Percentiles rank a stretch among this genome's conserved stretches.
Evolutionary conservation across 1,140 invertebrate genomes (phyloP).

Genomic region (Ctenoplectra terminalis): DNA sequence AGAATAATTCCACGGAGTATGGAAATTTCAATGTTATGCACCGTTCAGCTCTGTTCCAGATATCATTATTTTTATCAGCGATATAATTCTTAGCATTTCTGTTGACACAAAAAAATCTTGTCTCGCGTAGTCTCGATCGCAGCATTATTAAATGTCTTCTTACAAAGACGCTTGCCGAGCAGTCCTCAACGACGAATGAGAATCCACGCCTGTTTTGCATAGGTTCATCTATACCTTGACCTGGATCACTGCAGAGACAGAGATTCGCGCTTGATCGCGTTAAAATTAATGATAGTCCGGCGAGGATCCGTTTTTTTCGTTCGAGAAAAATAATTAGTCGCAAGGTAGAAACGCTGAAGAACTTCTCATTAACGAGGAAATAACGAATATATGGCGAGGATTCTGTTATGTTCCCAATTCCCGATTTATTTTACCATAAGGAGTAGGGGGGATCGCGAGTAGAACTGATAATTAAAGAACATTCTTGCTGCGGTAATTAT

Average conservation of each 20-base stretch:
- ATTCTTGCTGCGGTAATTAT: conserved; percentile 30
- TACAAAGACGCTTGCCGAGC: not conserved
- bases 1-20: not conserved
- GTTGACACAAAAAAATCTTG: not conserved
- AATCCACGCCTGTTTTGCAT: not conserved
- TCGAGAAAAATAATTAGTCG: conserved; percentile 55
- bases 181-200: not conserved
- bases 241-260: not conserved
- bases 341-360: conserved; percentile 33
- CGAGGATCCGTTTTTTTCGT: conserved; percentile 5
- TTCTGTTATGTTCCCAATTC: conserved; percentile 37
- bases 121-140: not conserved
- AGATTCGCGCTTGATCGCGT: not conserved
- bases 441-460: not conserved
- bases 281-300: conserved; percentile 40
- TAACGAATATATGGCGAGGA: conserved; percentile 16
- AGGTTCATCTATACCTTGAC: conserved; percentile 7
- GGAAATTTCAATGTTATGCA: not conserved
- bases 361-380: conserved; percentile 50
- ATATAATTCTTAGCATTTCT: not conserved
- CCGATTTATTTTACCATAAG: not conserved
- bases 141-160: not conserved
- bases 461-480: conserved; percentile 56
- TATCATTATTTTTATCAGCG: not conserved
- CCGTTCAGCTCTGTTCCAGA: not conserved